Conservation (phyloP, 2,113 vertebrate genomes). For the Neoarius graeffei region DNA sequence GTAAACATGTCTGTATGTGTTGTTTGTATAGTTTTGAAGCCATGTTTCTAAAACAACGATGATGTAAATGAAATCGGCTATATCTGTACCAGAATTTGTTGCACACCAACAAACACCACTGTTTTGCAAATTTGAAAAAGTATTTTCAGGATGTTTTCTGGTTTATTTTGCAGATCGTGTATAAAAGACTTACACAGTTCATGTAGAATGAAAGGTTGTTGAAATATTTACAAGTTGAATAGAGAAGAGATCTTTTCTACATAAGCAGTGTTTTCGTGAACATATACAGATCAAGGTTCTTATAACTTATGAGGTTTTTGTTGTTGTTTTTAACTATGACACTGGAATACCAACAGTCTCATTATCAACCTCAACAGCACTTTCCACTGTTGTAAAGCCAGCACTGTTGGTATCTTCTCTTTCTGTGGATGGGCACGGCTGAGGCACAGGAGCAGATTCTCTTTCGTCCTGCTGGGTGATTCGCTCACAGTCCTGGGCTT, state of each 20-base stretch:
- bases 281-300: not conserved
- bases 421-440: not conserved
- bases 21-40: not conserved
- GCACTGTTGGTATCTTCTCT: not conserved
- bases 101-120: not conserved
- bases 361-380: not conserved
- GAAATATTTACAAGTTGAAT: slow-evolving; percentile 21
- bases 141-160: not conserved
- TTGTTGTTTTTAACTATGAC: not conserved
- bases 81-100: not conserved
- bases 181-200: slow-evolving; percentile 20
- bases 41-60: not conserved
- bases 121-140: not conserved
- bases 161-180: slow-evolving; percentile 11
- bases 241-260: not conserved
- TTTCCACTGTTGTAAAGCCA: not conserved
- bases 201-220: not conserved
- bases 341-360: slow-evolving; percentile 17
- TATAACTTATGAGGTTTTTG: not conserved
- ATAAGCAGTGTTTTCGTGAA: not conserved
- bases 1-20: not conserved
- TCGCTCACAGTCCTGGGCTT: slow-evolving; percentile 67
- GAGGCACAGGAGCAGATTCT: slow-evolving; percentile 40
- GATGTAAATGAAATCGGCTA: not conserved
- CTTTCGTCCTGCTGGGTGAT: slow-evolving; percentile 66